Evolutionary conservation across 2,888 invertebrate species (phyloP), one percentile per base, ranked within the genome.

Genomic region (Pachliopta kotzebuea): DNA sequence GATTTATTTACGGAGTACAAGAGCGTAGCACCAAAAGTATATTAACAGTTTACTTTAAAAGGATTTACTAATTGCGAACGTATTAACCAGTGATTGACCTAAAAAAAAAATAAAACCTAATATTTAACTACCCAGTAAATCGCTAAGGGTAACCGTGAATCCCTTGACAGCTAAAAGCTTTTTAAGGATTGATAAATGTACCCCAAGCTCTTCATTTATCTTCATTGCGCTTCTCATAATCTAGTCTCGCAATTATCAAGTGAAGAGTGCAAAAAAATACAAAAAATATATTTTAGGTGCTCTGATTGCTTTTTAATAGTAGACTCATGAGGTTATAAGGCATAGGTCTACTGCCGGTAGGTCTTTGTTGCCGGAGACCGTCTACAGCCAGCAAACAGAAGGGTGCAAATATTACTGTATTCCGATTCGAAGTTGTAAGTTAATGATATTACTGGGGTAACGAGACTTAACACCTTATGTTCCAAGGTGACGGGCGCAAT

Each of bases 151-250:
- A 54, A 54, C 24, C 23, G n/a, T 24, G 54, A 54, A 54, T 26
- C 37, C 54, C 53, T 7, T 24, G 60, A 60, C 60, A 60, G 60
- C 37, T 42, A 54, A 60, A 54, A 54, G 60, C 60, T 60, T 60
- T 60, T 21, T 53, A 54, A 24, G 52, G n/a, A 53, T 60, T 60
- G 60, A 60, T 60, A 54, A 60, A 60, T 60, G 60, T 37, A 60
- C 31, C 42, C 49, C 45, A 60, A 24, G 54, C 37, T 54, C 42
- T 54, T 60, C 54, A 42, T 60, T 24, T 60, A 60, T 60, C 60
- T 60, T 60, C 53, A 60, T 42, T 54, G 60, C 23, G 37, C 54
- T 53, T 60, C 20, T 60, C 50, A 49, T 58, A 58, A 58, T 26
- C 29, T 18, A 24, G 58, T 50, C 20, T 49, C 26, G 49, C 26